A percentile compares a stretch with the other conserved stretches of the same genome.
phyloP scores from a whole-genome alignment of 2,888 invertebrate species.

The Furcula furcula region DNA sequence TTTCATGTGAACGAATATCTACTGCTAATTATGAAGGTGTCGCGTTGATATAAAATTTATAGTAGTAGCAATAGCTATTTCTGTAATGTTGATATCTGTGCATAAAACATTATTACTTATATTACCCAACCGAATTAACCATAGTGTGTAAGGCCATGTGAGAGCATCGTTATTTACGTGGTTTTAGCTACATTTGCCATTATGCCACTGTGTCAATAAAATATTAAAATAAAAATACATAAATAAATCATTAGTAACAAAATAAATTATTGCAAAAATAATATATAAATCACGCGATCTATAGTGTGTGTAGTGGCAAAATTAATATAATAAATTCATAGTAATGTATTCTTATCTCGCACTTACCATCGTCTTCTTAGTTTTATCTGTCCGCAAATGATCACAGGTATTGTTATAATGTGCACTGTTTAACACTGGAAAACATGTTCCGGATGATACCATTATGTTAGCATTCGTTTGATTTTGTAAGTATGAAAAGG shows the following conservation, averaged over 20 bases:
- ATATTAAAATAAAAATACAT: conserved; percentile 36
- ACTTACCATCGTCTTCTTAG: conserved; percentile 33
- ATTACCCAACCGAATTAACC: conserved; percentile 26
- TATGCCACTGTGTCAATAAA: conserved; percentile 76
- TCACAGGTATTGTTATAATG: conserved; percentile 31
- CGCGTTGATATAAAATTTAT: background rate
- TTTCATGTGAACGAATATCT: conserved; percentile 13
- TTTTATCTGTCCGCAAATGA: conserved; percentile 23
- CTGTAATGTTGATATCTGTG: conserved; percentile 19
- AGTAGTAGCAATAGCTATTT: conserved; percentile 9
- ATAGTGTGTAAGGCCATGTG: conserved; percentile 49
- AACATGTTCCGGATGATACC: conserved; percentile 1
- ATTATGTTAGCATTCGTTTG: conserved; percentile 1
- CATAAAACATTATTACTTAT: conserved; percentile 21
- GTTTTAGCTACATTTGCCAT: conserved; percentile 48
- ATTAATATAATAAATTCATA: conserved; percentile 26
- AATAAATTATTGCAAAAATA: conserved; percentile 35
- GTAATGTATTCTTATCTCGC: conserved; percentile 28
- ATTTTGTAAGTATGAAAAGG: conserved; percentile 2
- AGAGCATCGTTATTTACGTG: conserved; percentile 43
- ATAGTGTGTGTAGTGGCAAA: conserved; percentile 34
- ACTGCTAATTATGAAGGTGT: conserved; percentile 12
- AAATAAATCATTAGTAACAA: conserved; percentile 30
- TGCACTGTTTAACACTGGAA: conserved; percentile 29
- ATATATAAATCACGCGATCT: conserved; percentile 18